Base-by-base conservation (phyloP, 1,140 invertebrate genomes). In the Neodiprion virginianus region DNA sequence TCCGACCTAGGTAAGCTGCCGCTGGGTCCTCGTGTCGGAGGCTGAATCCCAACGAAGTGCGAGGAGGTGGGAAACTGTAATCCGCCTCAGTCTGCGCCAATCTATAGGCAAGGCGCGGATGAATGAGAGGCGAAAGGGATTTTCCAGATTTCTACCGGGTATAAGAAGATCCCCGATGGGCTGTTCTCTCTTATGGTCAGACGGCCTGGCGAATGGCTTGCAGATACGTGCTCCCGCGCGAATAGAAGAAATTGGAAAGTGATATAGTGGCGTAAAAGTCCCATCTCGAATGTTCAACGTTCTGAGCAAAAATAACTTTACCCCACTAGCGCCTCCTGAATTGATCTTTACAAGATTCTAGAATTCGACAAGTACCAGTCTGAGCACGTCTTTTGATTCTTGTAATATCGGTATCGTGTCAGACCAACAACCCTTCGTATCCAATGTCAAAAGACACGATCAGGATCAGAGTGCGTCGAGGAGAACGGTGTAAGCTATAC, bases 1-100 rank as follows among this genome's bases (percentile, higher is more conserved):
- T 12, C 28, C 28, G n/a, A 61, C 53, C 53, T 61, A 61, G 11
- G 53, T 61, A 17, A 61, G 53, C 53, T 17, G n/a, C 53, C n/a
- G 11, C 7, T 12, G 53, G n/a, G 53, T 61, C 53, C 28, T 61
- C 11, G 53, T 12, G 53, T 11, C n/a, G 53, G n/a, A 61, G 53
- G 3, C n/a, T 61, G 11, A 17, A 61, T 12, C 53, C 53, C 53
- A 17, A 61, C 53, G 53, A n/a, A 61, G 53, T 12, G 53, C n/a
- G 53, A n/a, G 7, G 11, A 61, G 53, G 53, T 61, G 53, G 11
- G 53, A 61, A 61, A 61, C 53, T 61, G 53, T 61, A 61, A 61
- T 61, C 53, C 53, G 53, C 53, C 53, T 17, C 53, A 61, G n/a
- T 61, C 53, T 17, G 53, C n/a, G n/a, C 53, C 53, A 61, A 61